phyloP scores from a whole-genome alignment of 2,113 vertebrate genomes.

The Oncorhynchus masou region DNA sequence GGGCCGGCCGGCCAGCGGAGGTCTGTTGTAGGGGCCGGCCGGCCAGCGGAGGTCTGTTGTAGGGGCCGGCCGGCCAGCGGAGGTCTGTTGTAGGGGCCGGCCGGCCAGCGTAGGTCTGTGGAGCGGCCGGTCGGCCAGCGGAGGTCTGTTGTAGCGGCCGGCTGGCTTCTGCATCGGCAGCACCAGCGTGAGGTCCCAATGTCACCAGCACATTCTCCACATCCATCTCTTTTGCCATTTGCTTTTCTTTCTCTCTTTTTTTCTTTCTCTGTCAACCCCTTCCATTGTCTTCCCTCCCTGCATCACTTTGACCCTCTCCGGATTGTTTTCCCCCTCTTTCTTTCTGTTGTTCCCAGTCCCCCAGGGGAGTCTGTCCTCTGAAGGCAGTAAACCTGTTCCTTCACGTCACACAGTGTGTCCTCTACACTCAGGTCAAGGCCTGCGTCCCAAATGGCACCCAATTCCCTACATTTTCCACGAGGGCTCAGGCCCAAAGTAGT shows the following conservation, averaged over 20 bases:
- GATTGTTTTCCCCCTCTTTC: constrained; percentile 27
- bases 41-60: no score
- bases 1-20: not conserved
- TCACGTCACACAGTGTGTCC: constrained; percentile 46
- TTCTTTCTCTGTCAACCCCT: no score
- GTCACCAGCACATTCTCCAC: constrained; percentile 43
- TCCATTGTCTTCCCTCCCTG: constrained; percentile 9
- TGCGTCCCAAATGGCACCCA: not conserved
- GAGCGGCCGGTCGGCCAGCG: constrained; percentile 15
- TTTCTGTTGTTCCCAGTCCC: constrained; percentile 35
- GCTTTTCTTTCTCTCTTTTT: not conserved
- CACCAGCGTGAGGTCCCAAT: constrained; percentile 31
- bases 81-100: not conserved
- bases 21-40: not conserved
- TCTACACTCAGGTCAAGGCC: constrained; percentile 44
- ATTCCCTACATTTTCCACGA: no score
- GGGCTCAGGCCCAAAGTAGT: no score
- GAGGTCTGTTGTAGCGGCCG: constrained; percentile 23
- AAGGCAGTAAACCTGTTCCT: constrained; percentile 29
- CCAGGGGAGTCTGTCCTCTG: constrained; percentile 46
- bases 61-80: not conserved
- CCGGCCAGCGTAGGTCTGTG: not conserved
- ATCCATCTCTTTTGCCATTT: not conserved
- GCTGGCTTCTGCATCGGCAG: not conserved
- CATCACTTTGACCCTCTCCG: constrained; percentile 22